phyloP scores from a whole-genome alignment of 2,113 vertebrate genomes.

The Solenodon paradoxus region DNA sequence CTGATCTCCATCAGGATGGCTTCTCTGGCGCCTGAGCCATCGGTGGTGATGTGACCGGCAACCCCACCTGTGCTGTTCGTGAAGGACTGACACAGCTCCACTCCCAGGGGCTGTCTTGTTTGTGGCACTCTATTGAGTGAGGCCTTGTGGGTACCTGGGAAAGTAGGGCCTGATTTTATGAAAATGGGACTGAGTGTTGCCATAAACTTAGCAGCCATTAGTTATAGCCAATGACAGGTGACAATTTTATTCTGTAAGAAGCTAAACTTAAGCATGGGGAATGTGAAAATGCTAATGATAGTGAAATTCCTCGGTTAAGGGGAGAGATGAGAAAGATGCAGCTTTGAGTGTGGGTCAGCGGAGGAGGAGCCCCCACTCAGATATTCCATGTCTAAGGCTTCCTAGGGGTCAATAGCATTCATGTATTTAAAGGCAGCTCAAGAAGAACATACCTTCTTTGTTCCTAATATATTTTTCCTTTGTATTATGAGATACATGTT shows the following conservation, averaged over 20 bases:
- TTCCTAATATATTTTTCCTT: background rate
- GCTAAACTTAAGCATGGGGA: background rate
- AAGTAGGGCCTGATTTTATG: slow-evolving; percentile 40
- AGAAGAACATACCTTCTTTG: background rate
- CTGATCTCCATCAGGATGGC: rapidly evolving
- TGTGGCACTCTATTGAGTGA: background rate
- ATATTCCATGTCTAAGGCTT: background rate
- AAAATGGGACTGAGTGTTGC: background rate
- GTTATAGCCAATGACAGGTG: slow-evolving; percentile 15
- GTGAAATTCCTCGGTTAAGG: background rate
- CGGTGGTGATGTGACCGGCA: background rate
- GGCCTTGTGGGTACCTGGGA: background rate
- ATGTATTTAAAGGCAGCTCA: background rate
- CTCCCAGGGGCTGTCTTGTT: background rate
- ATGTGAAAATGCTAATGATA: background rate
- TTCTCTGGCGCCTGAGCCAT: background rate
- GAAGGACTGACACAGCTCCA: background rate
- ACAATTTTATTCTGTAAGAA: slow-evolving; percentile 49
- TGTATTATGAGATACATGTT: background rate
- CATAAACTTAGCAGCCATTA: slow-evolving; percentile 19
- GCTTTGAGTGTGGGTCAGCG: background rate
- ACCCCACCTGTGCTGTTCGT: background rate
- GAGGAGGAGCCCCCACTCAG: background rate
- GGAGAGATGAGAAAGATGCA: background rate
- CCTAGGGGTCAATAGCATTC: background rate